Percentiles rank a stretch among this genome's conserved stretches.
Conservation (phyloP, 1,140 invertebrate species). For the Zaprionus ornatus region DNA sequence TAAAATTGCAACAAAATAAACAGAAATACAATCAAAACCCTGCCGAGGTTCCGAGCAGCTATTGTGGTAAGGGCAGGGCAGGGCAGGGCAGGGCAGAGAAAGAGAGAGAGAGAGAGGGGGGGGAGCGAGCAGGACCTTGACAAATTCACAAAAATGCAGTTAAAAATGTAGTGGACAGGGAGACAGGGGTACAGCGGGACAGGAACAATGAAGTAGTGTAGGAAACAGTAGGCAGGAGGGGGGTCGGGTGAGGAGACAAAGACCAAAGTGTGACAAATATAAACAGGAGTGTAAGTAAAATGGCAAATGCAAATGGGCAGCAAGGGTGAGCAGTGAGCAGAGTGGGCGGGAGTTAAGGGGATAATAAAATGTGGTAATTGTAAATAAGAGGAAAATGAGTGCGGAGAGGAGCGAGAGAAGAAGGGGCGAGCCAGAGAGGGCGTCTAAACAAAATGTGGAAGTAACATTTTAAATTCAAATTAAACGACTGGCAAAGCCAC, state of each 20-base stretch:
- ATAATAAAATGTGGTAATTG: slow-evolving; percentile 82
- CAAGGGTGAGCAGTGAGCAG: neutral
- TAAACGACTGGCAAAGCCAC: slow-evolving; percentile 79
- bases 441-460: slow-evolving; percentile 66
- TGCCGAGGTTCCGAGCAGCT: slow-evolving; percentile 9
- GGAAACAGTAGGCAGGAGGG: neutral
- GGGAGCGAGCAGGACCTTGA: slow-evolving; percentile 50
- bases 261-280: slow-evolving; percentile 81
- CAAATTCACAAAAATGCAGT: slow-evolving; percentile 79
- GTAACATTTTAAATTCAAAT: slow-evolving; percentile 82
- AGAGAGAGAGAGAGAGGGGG: neutral
- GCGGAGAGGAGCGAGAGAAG: neutral
- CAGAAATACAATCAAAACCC: slow-evolving; percentile 81
- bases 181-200: neutral
- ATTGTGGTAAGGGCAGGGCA: slow-evolving; percentile 27
- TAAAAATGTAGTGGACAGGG: slow-evolving; percentile 52
- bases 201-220: neutral
- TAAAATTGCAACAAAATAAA: slow-evolving; percentile 83
- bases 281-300: slow-evolving; percentile 81
- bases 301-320: slow-evolving; percentile 58
- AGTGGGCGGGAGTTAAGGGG: slow-evolving; percentile 14
- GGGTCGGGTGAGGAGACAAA: slow-evolving; percentile 43
- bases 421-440: neutral
- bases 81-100: neutral
- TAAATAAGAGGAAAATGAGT: slow-evolving; percentile 82